Conservation (phyloP, 2,797 vertebrate genomes). For the Phoxinus dragarum region DNA sequence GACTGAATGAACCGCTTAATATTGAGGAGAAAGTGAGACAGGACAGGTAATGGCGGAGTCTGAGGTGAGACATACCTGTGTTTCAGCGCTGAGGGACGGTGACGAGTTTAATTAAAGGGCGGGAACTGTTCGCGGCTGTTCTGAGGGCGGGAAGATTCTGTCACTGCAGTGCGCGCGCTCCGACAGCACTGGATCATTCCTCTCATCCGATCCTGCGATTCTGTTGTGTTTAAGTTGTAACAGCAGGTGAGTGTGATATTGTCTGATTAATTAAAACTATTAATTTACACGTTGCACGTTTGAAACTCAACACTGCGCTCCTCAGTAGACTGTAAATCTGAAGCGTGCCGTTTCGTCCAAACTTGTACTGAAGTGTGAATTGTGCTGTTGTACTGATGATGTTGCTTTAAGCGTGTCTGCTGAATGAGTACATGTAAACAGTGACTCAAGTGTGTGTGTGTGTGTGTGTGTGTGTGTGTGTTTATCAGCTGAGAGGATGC, state of each 20-base stretch:
- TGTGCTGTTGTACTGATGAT: not conserved
- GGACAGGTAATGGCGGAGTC: not conserved
- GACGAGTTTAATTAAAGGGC: not conserved
- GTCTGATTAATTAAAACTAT: not conserved
- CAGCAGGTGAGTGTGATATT: constrained; percentile 5
- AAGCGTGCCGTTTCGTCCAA: not conserved
- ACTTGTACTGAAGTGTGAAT: not conserved
- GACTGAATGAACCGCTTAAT: not conserved
- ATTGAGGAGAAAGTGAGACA: not conserved
- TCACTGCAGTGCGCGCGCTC: not conserved
- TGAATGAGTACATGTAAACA: not conserved
- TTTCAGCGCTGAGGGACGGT: not conserved
- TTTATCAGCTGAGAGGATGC: constrained; percentile 45
- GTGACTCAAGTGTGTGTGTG: not conserved
- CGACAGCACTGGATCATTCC: not conserved
- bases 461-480: not conserved
- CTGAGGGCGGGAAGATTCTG: not conserved
- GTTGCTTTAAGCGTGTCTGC: not conserved
- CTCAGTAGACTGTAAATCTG: not conserved
- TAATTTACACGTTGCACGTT: not conserved
- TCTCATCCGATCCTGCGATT: not conserved
- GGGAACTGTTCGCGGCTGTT: not conserved
- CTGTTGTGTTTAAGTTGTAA: fast-evolving
- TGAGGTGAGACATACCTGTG: not conserved
- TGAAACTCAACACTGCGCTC: not conserved